phyloP scores from a whole-genome alignment of 2,113 vertebrate species.

The Oncorhynchus gorbuscha region DNA sequence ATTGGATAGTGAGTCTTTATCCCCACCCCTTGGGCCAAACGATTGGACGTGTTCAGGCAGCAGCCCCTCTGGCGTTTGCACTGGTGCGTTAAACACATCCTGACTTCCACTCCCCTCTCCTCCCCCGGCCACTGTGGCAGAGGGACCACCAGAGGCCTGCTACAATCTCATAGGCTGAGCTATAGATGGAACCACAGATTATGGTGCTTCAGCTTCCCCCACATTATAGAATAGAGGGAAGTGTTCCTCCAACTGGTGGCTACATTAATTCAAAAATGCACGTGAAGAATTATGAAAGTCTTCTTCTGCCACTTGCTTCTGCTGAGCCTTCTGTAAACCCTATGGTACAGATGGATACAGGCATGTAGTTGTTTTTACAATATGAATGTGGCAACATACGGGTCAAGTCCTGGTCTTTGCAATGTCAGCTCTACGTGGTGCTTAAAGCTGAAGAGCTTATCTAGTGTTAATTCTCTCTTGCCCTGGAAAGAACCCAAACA shows the following conservation, averaged over 20 bases:
- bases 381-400: slow-evolving; percentile 51
- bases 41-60: background rate
- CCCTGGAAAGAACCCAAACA: slow-evolving; percentile 31
- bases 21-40: too few species aligned
- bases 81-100: slow-evolving; percentile 7
- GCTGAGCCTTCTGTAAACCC: too few species aligned
- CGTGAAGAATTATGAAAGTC: too few species aligned
- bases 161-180: background rate
- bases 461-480: slow-evolving; percentile 57
- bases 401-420: slow-evolving; percentile 38
- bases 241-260: too few species aligned
- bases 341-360: too few species aligned
- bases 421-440: slow-evolving; percentile 15
- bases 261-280: too few species aligned
- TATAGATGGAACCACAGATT: background rate
- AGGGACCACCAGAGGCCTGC: background rate
- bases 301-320: too few species aligned
- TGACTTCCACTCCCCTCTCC: background rate
- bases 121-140: background rate
- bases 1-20: slow-evolving; percentile 1
- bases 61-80: slow-evolving; percentile 9
- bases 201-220: too few species aligned
- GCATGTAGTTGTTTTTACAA: too few species aligned
- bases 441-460: slow-evolving; percentile 54
- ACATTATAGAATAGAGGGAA: too few species aligned